These are phyloP conservation scores for Ornithorhynchus anatinus DNA, from an alignment of 2,113 vertebrate genomes.

Conservation along the genomic window DNA sequence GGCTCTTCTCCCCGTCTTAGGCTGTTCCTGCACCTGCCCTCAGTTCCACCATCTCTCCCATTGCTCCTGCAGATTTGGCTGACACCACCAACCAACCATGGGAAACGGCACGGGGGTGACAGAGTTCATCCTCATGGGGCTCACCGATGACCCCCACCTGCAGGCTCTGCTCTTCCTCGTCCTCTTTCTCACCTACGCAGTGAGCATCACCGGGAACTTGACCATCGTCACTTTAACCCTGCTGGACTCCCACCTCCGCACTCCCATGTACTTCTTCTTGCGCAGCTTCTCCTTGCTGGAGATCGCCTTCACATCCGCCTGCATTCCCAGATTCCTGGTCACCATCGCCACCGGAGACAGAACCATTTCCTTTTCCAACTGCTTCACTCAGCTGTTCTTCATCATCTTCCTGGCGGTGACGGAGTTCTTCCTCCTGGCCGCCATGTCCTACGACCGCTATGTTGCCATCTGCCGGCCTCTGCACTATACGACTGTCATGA, in stretches of 20 bases:
- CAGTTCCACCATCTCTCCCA: no score
- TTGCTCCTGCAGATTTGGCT: slow-evolving; percentile 5
- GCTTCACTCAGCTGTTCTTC: slow-evolving; percentile 15
- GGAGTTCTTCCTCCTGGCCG: slow-evolving; percentile 24
- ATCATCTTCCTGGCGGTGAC: slow-evolving; percentile 1
- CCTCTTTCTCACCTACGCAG: slow-evolving; percentile 12
- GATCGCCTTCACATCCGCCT: slow-evolving; percentile 28
- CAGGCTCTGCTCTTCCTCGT: slow-evolving; percentile 29
- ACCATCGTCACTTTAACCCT: slow-evolving; percentile 17
- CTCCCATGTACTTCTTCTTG: slow-evolving; percentile 33
- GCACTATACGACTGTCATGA: slow-evolving; percentile 15
- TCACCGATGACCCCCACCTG: slow-evolving; percentile 30
- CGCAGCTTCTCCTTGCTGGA: slow-evolving; percentile 31
- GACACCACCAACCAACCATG: slow-evolving; percentile 14
- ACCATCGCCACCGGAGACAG: neutral
- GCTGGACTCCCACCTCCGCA: slow-evolving; percentile 20
- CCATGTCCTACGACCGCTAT: slow-evolving; percentile 32
- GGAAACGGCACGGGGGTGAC: slow-evolving; percentile 16
- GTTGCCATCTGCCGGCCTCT: slow-evolving; percentile 31
- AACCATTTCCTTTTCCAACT: neutral
- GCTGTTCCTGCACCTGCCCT: no score
- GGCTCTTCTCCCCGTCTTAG: no score
- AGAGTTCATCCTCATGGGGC: slow-evolving; percentile 25
- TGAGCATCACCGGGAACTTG: slow-evolving; percentile 18
- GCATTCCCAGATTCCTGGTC: slow-evolving; percentile 32